Base-by-base conservation (phyloP, 2,888 invertebrate genomes). In the Chaetogeoica ovagalla region DNA sequence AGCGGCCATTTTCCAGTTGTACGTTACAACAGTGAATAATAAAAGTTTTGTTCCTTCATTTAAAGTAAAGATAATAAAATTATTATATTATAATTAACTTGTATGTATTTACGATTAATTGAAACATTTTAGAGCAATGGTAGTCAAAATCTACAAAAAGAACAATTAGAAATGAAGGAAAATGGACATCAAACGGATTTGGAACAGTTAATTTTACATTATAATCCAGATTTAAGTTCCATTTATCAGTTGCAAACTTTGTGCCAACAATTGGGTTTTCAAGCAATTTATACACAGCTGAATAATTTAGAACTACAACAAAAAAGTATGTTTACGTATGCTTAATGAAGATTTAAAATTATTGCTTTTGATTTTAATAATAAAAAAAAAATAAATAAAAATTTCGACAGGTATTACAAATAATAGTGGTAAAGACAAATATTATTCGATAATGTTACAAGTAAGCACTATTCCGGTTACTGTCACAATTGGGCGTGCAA, bases 361-460 rank as follows among this genome's bases (percentile, higher is more conserved):
- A 48, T 8, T 52, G 8, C 52, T 68, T 52, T 19, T 55, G 6
- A 43, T 43, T 43, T 43, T 43, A 7, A 43, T 43, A 43, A 19
- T n/a, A 55, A 9, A 48, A 55, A 52, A 7, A 6, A 30, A 30
- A 30, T 30, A 30, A 30, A 30, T 30, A 30, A 30, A 30, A 8
- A 23, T 43, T 43, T 66, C 55, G 19, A 60, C n/a, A 73, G 72
- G 65, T 39, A 37, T 63, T 60, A 19, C 37, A 52, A 52, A 15
- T 55, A 52, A 37, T 55, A 55, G 0, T 1, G 5, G 19, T 1
- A 62, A 52, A 63, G 39, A 52, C 21, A n/a, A 62, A 52, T 37
- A 39, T 5, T 55, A 63, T 23, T 7, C 19, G 13, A 23, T 79
- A 19, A 21, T 79, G 15, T 37, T 79, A 62, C 77, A 79, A 79